Percentiles rank a stretch among this genome's conserved stretches.
phyloP scores from a whole-genome alignment of 1,140 invertebrate genomes.

The Asobara japonica region DNA sequence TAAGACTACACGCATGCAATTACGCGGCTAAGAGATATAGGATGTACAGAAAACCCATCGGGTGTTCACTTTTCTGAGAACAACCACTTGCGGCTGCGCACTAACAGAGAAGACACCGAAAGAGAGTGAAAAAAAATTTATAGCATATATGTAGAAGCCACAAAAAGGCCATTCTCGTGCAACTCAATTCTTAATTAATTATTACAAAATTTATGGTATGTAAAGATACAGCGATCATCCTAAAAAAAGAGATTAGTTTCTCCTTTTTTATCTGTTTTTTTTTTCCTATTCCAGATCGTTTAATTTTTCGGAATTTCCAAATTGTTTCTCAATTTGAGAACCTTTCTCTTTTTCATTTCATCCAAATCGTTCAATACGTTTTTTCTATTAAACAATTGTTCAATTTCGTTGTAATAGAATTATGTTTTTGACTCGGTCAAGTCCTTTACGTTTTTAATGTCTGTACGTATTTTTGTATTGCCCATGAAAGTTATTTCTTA shows the following conservation, averaged over 20 bases:
- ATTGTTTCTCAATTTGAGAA: too few species aligned
- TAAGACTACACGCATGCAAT: slow-evolving; percentile 32
- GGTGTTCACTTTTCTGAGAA: slow-evolving; percentile 6
- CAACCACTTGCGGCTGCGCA: neutral
- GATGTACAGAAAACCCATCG: slow-evolving; percentile 5
- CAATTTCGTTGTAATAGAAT: too few species aligned
- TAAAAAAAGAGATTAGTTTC: neutral
- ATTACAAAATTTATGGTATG: slow-evolving; percentile 35
- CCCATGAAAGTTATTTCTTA: too few species aligned
- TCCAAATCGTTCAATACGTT: too few species aligned
- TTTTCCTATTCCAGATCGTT: too few species aligned
- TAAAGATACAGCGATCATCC: slow-evolving; percentile 15
- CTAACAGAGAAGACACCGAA: neutral
- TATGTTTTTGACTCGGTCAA: too few species aligned
- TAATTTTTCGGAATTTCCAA: too few species aligned
- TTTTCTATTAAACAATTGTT: too few species aligned
- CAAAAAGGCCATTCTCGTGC: neutral
- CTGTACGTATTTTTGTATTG: too few species aligned
- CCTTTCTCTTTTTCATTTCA: too few species aligned
- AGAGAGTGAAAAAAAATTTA: neutral
- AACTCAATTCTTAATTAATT: slow-evolving; percentile 34
- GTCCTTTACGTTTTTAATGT: too few species aligned
- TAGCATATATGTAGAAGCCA: slow-evolving; percentile 3
- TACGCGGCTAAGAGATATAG: slow-evolving; percentile 13
- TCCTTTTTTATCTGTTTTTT: neutral